Conservation (phyloP, 2,888 invertebrate genomes). For the Ormyrus labotus region DNA sequence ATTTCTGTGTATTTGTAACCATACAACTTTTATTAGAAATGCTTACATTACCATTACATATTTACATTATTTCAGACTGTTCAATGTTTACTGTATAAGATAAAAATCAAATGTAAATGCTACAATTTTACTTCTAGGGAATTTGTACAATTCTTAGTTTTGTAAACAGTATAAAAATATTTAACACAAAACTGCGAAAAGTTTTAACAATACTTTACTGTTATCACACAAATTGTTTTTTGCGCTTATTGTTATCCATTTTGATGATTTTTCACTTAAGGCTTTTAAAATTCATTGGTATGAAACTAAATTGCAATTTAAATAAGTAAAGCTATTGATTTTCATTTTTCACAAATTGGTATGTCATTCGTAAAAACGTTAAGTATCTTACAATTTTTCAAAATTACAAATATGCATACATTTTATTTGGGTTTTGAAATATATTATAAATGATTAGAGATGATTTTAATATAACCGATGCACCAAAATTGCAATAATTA, state of each 20-base stretch:
- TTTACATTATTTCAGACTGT: constrained; percentile 51
- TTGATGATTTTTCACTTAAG: background rate
- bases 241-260: background rate
- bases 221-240: constrained; percentile 32
- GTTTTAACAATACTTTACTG: constrained; percentile 33
- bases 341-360: constrained; percentile 35
- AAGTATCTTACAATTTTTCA: constrained; percentile 55
- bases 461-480: constrained; percentile 70
- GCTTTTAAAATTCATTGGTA: constrained; percentile 3
- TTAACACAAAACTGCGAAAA: constrained; percentile 32
- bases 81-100: constrained; percentile 40
- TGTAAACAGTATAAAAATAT: constrained; percentile 50
- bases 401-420: constrained; percentile 53
- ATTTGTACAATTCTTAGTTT: constrained; percentile 48
- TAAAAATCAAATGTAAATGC: constrained; percentile 49
- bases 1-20: constrained; percentile 48
- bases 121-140: constrained; percentile 38
- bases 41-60: constrained; percentile 47
- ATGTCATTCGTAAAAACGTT: constrained; percentile 48
- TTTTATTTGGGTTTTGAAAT: constrained; percentile 51
- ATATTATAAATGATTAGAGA: constrained; percentile 45
- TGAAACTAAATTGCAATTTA: constrained; percentile 25
- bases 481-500: constrained; percentile 80
- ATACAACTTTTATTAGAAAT: constrained; percentile 55
- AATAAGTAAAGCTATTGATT: constrained; percentile 37